Evolutionary conservation across 2,888 invertebrate genomes (phyloP).

Genomic region (Itoplectis maculator): DNA sequence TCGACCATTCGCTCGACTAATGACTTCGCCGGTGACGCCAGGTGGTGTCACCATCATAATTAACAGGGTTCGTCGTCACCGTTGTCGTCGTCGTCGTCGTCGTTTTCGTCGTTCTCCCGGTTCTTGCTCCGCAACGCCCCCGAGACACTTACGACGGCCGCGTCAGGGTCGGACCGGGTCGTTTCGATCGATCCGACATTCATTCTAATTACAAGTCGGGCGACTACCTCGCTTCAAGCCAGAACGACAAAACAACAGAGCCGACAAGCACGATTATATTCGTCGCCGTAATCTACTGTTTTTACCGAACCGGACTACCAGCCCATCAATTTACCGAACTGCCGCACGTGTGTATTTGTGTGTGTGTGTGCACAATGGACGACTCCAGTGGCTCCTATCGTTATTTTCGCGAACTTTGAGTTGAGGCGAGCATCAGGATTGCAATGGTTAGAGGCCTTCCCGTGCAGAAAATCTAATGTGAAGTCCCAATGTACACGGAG

Average conservation of each 20-base stretch:
- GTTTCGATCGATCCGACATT: not conserved
- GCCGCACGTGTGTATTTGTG: too few species aligned
- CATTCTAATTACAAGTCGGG: not conserved
- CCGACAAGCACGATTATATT: not conserved
- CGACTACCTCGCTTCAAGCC: not conserved
- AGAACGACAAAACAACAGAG: not conserved
- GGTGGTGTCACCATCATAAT: conserved; percentile 82
- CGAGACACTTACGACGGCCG: not conserved
- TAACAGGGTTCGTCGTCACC: conserved; percentile 69
- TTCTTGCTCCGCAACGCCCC: not conserved
- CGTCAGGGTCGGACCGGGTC: not conserved
- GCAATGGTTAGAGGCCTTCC: too few species aligned
- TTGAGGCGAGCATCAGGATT: too few species aligned
- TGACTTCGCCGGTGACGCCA: conserved; percentile 79
- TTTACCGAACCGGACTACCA: not conserved
- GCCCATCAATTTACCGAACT: too few species aligned
- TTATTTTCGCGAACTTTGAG: too few species aligned
- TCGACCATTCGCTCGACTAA: conserved; percentile 80
- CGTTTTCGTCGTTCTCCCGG: conserved; percentile 38
- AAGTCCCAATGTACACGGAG: too few species aligned
- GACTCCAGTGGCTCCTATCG: too few species aligned
- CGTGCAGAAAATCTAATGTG: too few species aligned
- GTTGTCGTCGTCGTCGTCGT: conserved; percentile 49
- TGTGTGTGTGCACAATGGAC: not conserved
- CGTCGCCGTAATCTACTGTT: not conserved